These are phyloP conservation scores for Callithrix jacchus DNA, from an alignment of 2,113 vertebrate species.

Conservation along the genomic window DNA sequence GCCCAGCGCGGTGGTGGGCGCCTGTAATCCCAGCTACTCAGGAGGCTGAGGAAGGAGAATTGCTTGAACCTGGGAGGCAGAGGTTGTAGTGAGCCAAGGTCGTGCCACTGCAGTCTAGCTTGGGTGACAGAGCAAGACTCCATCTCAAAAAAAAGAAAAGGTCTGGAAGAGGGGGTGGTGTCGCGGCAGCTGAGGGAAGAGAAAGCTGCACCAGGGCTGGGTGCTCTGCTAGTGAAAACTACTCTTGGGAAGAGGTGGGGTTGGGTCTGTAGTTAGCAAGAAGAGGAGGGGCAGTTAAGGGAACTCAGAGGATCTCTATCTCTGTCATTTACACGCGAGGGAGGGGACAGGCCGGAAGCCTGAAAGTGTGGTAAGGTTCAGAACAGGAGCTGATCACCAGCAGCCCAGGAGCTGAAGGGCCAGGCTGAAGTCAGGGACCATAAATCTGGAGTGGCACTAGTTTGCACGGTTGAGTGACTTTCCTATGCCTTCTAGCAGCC, in stretches of 20 bases:
- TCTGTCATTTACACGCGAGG: neutral
- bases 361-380: constrained; percentile 24
- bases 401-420: constrained; percentile 44
- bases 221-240: neutral
- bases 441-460: constrained; percentile 67
- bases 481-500: constrained; percentile 61
- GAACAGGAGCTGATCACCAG: constrained; percentile 57
- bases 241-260: neutral
- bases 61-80: too few relatives aligned
- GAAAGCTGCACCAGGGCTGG: neutral
- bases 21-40: too few relatives aligned
- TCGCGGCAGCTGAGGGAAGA: neutral
- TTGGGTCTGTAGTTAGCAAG: neutral
- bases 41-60: too few relatives aligned
- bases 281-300: neutral
- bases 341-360: neutral
- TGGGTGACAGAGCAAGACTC: too few relatives aligned
- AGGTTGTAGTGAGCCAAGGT: too few relatives aligned
- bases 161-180: neutral
- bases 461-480: constrained; percentile 65
- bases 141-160: too few relatives aligned
- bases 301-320: neutral
- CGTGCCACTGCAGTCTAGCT: too few relatives aligned
- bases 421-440: constrained; percentile 50
- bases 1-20: too few relatives aligned